Conservation (phyloP, 2,113 vertebrate genomes). For the Menura novaehollandiae region DNA sequence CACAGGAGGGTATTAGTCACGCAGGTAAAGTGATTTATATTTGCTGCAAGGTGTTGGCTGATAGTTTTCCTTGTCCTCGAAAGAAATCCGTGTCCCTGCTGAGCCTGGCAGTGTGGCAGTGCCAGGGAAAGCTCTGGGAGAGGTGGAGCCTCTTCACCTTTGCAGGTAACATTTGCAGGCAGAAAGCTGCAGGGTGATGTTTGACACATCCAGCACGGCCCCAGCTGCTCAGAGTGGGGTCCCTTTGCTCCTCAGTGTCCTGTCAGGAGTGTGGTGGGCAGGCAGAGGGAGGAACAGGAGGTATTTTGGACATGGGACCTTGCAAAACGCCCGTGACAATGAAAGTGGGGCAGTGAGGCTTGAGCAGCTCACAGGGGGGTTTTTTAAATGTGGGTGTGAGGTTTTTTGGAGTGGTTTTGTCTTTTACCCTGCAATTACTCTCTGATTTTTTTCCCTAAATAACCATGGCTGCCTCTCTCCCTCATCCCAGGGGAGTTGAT, state of each 20-base stretch:
- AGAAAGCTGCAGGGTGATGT: fast-evolving
- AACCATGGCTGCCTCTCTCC: not conserved
- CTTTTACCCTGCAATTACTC: not conserved
- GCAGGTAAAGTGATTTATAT: not conserved
- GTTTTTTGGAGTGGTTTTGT: not conserved
- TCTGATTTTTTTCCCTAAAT: not conserved
- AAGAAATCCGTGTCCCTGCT: fast-evolving
- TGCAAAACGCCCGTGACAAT: not conserved
- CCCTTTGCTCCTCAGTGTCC: not conserved
- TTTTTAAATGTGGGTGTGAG: not conserved
- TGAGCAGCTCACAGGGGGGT: not conserved
- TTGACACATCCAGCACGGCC: fast-evolving
- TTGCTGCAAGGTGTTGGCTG: not conserved
- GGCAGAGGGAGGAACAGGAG: not conserved
- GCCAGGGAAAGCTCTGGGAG: fast-evolving
- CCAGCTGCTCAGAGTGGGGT: not conserved
- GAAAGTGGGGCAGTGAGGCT: fast-evolving
- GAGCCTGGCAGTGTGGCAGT: not conserved
- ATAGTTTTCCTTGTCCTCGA: not conserved
- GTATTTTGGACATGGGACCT: not conserved
- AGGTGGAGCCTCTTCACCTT: not conserved
- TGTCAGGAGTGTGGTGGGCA: not conserved
- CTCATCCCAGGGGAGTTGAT: not conserved
- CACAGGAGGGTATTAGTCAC: not conserved
- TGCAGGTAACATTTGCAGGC: too few species aligned